Conservation (phyloP, 2,797 vertebrate species). For the Esox lucius region DNA sequence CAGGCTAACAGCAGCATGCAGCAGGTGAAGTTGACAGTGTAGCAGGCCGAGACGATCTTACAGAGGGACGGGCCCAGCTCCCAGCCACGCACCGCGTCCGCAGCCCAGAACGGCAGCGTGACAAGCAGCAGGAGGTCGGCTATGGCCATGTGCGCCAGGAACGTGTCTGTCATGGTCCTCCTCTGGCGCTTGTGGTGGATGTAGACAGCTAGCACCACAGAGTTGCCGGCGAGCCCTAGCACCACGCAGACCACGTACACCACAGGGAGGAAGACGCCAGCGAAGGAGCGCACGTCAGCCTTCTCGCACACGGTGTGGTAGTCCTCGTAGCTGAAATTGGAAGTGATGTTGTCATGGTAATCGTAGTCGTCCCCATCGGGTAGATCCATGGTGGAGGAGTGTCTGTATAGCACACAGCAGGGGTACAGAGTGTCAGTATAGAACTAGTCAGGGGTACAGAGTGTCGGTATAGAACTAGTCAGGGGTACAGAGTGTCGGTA, state of each 20-base stretch:
- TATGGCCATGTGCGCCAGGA: constrained; percentile 87
- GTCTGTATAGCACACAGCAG: neutral
- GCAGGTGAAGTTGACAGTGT: constrained; percentile 88
- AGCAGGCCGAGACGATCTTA: constrained; percentile 83
- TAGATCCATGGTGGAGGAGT: constrained; percentile 52
- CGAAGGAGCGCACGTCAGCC: constrained; percentile 82
- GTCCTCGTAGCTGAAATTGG: constrained; percentile 69
- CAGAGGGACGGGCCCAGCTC: constrained; percentile 80
- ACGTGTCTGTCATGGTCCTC: constrained; percentile 85
- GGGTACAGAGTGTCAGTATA: neutral
- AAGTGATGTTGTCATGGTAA: constrained; percentile 62
- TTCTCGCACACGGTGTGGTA: constrained; percentile 85
- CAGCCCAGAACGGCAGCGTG: constrained; percentile 91
- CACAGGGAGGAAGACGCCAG: constrained; percentile 81
- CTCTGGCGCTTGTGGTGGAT: constrained; percentile 82
- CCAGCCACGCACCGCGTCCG: constrained; percentile 84
- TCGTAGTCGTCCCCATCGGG: constrained; percentile 48
- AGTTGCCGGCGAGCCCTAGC: constrained; percentile 84
- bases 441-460: neutral
- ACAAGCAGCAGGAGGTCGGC: constrained; percentile 88
- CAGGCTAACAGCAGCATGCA: constrained; percentile 92
- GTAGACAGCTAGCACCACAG: constrained; percentile 82
- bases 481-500: too few species aligned
- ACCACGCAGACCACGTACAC: constrained; percentile 81
- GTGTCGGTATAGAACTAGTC: too few species aligned